phyloP scores from a whole-genome alignment of 2,113 vertebrate genomes.

The Dermatemys mawii region DNA sequence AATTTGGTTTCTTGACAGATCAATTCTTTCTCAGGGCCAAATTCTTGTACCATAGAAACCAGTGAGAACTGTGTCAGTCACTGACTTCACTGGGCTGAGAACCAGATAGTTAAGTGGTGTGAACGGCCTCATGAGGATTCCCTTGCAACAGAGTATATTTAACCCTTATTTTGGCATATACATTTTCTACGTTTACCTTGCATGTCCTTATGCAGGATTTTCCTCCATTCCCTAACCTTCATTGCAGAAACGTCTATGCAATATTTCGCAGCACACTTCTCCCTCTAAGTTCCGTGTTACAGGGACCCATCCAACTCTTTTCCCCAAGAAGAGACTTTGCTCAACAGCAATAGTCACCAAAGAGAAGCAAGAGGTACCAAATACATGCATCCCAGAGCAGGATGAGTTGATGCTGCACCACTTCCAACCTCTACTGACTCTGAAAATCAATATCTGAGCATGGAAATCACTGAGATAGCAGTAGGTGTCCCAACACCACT shows the following conservation, averaged over 20 bases:
- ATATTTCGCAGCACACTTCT: not conserved
- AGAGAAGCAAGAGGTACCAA: not conserved
- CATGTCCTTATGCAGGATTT: not conserved
- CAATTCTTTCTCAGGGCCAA: not conserved
- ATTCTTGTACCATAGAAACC: not conserved
- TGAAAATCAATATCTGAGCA: not conserved
- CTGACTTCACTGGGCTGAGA: not conserved
- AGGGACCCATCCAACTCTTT: not conserved
- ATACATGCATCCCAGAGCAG: not conserved
- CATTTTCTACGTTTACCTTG: too few species aligned
- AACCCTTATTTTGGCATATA: not conserved
- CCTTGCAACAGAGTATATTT: not conserved
- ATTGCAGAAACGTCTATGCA: not conserved
- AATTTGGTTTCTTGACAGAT: not conserved
- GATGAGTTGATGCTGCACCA: not conserved
- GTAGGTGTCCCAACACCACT: not conserved
- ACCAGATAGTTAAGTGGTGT: not conserved
- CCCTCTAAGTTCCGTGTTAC: not conserved
- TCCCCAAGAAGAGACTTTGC: not conserved
- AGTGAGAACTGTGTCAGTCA: not conserved
- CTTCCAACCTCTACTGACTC: not conserved
- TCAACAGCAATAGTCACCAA: not conserved
- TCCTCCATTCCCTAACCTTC: not conserved
- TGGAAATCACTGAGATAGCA: not conserved
- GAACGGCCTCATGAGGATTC: not conserved